These are phyloP conservation scores for Lycodopsis pacificus DNA, from an alignment of 2,797 vertebrate species.

Conservation along the genomic window DNA sequence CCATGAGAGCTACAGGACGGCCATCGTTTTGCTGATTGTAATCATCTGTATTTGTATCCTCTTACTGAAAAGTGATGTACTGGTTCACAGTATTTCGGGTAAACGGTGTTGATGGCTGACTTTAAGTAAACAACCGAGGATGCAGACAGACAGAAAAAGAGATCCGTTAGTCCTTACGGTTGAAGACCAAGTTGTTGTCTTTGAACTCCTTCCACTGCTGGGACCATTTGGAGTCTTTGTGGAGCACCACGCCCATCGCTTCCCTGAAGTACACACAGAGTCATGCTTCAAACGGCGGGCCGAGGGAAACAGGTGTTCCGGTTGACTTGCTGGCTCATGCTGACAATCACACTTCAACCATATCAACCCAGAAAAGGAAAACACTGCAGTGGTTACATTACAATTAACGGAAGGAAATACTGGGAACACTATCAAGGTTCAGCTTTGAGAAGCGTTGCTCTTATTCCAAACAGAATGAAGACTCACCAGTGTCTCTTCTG, in stretches of 20 bases:
- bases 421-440: neutral
- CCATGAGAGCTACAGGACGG: neutral
- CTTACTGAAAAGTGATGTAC: neutral
- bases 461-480: neutral
- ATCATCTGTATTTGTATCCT: no score
- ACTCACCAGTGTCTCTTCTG: neutral
- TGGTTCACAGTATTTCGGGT: neutral
- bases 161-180: slow-evolving; percentile 85
- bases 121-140: neutral
- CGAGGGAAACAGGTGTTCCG: neutral
- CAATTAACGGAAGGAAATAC: neutral
- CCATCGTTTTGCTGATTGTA: neutral
- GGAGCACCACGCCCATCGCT: slow-evolving; percentile 93
- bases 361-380: neutral
- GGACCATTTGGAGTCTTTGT: slow-evolving; percentile 98
- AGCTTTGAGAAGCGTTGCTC: neutral
- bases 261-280: slow-evolving; percentile 82
- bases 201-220: slow-evolving; percentile 99
- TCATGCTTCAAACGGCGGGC: neutral
- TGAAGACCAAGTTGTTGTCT: slow-evolving; percentile 96
- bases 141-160: neutral
- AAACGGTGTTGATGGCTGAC: slow-evolving; percentile 22
- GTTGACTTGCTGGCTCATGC: neutral
- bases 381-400: neutral
- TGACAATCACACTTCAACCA: neutral